These are phyloP conservation scores for Drosophila paulistorum DNA, from an alignment of 1,140 invertebrate species.

Conservation along the genomic window DNA sequence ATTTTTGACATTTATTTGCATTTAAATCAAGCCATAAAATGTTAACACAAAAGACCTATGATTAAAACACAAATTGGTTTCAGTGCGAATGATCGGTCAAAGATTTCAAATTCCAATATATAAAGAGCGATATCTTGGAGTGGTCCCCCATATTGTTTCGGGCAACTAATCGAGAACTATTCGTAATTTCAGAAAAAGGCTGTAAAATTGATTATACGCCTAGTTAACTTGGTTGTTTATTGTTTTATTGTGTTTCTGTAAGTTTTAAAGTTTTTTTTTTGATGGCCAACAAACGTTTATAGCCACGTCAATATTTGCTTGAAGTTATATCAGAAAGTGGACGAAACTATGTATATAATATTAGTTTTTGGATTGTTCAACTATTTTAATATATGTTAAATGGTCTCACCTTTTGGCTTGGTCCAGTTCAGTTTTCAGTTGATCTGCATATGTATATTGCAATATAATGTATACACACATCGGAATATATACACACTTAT, in stretches of 20 bases:
- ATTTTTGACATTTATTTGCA: slow-evolving; percentile 1
- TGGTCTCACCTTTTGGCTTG: slow-evolving; percentile 1
- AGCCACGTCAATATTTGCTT: no score
- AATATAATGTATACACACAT: background rate
- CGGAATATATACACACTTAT: background rate
- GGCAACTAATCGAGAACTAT: background rate
- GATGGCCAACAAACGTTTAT: no score
- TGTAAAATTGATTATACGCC: no score
- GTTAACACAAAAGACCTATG: background rate
- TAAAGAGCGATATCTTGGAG: background rate
- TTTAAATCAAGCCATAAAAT: background rate
- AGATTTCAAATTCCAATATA: background rate
- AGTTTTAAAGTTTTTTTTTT: no score
- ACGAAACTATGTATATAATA: background rate
- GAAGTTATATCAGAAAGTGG: no score
- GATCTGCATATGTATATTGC: slow-evolving; percentile 9
- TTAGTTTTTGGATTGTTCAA: background rate
- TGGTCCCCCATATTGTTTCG: background rate
- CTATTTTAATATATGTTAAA: slow-evolving; percentile 6
- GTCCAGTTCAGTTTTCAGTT: slow-evolving; percentile 10
- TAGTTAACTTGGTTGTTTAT: no score
- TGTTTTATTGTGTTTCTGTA: no score
- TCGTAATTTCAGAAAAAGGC: background rate
- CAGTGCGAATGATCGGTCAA: background rate
- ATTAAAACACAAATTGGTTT: background rate